Conservation (phyloP, 2,797 vertebrate genomes). For the Characodon lateralis region DNA sequence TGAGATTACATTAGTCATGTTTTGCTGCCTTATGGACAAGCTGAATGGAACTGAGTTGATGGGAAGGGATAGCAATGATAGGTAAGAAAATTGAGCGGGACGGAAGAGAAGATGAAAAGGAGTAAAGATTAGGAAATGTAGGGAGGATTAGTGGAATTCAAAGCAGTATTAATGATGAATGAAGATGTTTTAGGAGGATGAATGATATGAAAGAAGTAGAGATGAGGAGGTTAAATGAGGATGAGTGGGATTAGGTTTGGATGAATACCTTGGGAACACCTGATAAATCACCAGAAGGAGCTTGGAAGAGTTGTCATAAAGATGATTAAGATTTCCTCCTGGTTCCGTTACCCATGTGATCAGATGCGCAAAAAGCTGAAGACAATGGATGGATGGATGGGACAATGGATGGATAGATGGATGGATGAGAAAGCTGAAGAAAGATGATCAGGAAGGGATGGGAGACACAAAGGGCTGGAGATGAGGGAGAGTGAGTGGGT, state of each 20-base stretch:
- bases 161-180: neutral
- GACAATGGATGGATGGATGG: neutral
- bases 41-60: neutral
- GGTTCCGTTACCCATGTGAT: too few species aligned
- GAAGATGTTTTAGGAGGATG: neutral
- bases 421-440: too few species aligned
- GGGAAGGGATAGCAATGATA: neutral
- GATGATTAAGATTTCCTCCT: too few species aligned
- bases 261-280: too few species aligned
- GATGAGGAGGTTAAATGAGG: neutral
- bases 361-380: neutral
- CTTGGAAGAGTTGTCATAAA: too few species aligned
- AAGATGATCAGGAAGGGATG: neutral
- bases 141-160: neutral
- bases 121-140: neutral
- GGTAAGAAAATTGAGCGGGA: neutral
- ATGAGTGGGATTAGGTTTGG: neutral
- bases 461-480: neutral
- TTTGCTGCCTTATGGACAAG: neutral
- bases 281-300: too few species aligned
- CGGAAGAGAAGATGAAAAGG: neutral
- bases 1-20: neutral
- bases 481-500: neutral
- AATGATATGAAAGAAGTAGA: neutral
- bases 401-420: neutral